A percentile compares a stretch with the other conserved stretches of the same genome.
These are phyloP conservation scores for Trachymyrmex cornetzi DNA, from an alignment of 1,140 invertebrate species.

Conservation along the genomic window DNA sequence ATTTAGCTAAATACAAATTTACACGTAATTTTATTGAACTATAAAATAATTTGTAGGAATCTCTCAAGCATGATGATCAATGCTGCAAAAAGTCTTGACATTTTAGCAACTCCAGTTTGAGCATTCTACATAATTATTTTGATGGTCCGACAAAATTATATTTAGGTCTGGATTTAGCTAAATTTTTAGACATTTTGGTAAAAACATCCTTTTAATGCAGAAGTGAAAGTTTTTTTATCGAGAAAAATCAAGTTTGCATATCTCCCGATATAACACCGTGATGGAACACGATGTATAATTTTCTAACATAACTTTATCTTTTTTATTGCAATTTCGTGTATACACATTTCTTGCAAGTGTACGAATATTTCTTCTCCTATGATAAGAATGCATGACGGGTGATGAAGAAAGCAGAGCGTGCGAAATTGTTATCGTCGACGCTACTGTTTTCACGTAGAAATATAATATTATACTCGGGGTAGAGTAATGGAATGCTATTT, in stretches of 20 bases:
- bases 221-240: neutral
- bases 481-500: slow-evolving; percentile 28
- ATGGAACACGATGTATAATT: neutral
- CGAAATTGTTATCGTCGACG: neutral
- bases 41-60: too few species aligned
- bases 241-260: neutral
- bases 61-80: too few species aligned
- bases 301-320: neutral
- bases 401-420: slow-evolving; percentile 7
- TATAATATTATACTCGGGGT: slow-evolving; percentile 20
- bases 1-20: too few species aligned
- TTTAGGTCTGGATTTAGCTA: too few species aligned
- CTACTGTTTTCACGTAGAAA: slow-evolving; percentile 18
- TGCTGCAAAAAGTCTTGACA: too few species aligned
- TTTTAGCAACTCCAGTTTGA: too few species aligned
- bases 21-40: too few species aligned
- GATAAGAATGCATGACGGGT: neutral
- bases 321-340: neutral
- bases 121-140: too few species aligned
- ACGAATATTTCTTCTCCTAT: neutral
- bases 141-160: too few species aligned
- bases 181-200: too few species aligned
- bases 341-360: neutral
- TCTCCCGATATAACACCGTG: too few species aligned
- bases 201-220: too few species aligned